A percentile compares a stretch with the other conserved stretches of the same genome.
Conservation (phyloP, 1,140 invertebrate genomes). For the Rhopalosiphum maidis region DNA sequence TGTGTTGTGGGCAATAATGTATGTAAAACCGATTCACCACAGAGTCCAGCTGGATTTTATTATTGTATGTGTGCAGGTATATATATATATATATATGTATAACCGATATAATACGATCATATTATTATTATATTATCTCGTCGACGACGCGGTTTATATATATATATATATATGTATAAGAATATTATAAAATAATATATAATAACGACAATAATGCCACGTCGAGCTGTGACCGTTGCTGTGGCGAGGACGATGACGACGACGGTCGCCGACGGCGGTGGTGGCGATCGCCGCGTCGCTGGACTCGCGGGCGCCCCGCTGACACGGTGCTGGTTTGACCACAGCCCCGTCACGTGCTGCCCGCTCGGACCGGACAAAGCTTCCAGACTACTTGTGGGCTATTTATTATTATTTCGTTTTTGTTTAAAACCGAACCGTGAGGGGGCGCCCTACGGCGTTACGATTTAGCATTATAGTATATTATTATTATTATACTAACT, state of each 20-base stretch:
- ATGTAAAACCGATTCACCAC: constrained; percentile 20
- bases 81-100: too few species aligned
- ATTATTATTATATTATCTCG: not conserved
- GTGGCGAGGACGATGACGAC: not conserved
- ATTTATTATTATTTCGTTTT: not conserved
- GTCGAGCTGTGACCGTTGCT: not conserved
- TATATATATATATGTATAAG: too few species aligned
- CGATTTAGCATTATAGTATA: not conserved
- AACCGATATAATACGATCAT: not conserved
- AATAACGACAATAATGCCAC: not conserved
- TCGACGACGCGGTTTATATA: not conserved
- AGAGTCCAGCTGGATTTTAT: not conserved
- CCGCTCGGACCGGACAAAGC: constrained; percentile 2
- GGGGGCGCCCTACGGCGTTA: constrained; percentile 35
- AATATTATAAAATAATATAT: not conserved
- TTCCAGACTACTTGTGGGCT: not conserved
- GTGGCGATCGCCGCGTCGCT: not conserved
- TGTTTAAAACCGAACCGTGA: constrained; percentile 1
- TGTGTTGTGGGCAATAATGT: constrained; percentile 27
- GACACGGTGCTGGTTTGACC: constrained; percentile 5
- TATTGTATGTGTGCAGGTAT: not conserved
- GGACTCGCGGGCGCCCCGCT: constrained; percentile 15
- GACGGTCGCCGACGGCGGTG: not conserved
- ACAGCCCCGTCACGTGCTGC: not conserved
- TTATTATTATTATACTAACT: constrained; percentile 6